Conservation (phyloP, 1,140 invertebrate genomes). For the Sminthurinus signatus region DNA sequence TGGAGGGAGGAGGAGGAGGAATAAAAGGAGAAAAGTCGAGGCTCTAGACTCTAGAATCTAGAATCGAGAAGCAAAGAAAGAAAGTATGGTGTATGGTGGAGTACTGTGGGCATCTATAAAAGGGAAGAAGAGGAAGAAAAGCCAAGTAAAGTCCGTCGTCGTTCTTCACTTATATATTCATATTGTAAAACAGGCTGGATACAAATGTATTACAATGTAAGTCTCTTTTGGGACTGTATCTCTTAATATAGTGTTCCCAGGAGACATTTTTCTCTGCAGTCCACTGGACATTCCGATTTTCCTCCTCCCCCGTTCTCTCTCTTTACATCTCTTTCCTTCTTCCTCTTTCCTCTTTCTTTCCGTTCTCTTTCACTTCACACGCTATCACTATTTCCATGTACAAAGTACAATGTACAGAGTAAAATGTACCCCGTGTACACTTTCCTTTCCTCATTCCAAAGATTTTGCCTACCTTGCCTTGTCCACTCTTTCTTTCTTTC, state of each 20-base stretch:
- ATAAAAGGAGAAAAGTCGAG: no score
- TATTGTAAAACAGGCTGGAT: slow-evolving; percentile 36
- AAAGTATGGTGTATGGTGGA: no score
- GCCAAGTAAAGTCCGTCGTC: background rate
- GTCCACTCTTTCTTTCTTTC: no score
- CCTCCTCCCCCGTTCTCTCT: slow-evolving; percentile 5
- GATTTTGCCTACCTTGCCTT: no score
- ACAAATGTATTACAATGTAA: slow-evolving; percentile 42
- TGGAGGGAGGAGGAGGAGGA: no score
- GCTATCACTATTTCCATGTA: background rate
- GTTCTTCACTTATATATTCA: slow-evolving; percentile 41
- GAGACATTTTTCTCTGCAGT: slow-evolving; percentile 34
- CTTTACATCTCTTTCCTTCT: background rate
- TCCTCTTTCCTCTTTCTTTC: background rate
- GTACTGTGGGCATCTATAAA: no score
- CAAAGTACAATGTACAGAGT: no score
- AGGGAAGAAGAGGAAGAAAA: no score
- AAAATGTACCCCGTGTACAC: no score
- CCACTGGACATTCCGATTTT: slow-evolving; percentile 26
- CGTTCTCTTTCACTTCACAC: background rate
- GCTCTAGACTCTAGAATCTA: no score
- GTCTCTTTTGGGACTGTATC: slow-evolving; percentile 41
- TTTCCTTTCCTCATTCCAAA: no score
- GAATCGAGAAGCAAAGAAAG: no score
- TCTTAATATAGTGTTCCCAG: slow-evolving; percentile 42